Evolutionary conservation across 2,797 vertebrate species (phyloP), one percentile per base, ranked within the genome.

Genomic region (Eulemur coronatus): DNA sequence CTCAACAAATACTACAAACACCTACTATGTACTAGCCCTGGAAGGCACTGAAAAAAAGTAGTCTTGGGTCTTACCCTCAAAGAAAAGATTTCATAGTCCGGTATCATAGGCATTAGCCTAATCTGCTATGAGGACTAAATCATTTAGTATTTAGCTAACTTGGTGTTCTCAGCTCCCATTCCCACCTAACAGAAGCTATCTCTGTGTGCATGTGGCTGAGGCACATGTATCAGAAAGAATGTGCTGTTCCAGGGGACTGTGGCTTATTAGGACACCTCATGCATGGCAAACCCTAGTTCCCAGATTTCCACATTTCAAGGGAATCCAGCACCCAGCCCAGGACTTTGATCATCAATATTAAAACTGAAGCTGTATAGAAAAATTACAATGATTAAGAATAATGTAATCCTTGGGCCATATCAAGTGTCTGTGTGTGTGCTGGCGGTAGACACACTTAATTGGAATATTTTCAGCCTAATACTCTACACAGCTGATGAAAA

Each of bases 1-100:
- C 75, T 86, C 4, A 70, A 72, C 72, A 89, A 89, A 84, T 91
- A 75, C 48, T 78, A 89, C 52, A 92, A 92, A 92, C 13, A 73
- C 33, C 63, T 86, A 75, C 84, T 61, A 82, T 38, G 57, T 70
- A 76, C 79, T 84, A 89, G 41, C 38, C 50, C 69, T 89, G n/a
- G 52, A n/a, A 41, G 22, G 48, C 61, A 69, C 26, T 84, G 50
- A 2, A 73, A 43, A 15, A 67, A 67, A 20, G 9, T 17, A 70
- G 57, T 61, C 41, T 87, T 84, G 48, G 24, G n/a, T 89, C 69
- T 75, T 22, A 2, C 12, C 26, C 43, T 94, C 38, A 84, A 80
- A 93, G 65, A 55, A 80, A 43, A 67, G 24, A 85, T 46, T 72
- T 89, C 78, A 75, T 30, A n/a, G 28, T 86, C 69, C n/a, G 35